Conservation (phyloP, 2,797 vertebrate species). For the Poecile montanus region DNA sequence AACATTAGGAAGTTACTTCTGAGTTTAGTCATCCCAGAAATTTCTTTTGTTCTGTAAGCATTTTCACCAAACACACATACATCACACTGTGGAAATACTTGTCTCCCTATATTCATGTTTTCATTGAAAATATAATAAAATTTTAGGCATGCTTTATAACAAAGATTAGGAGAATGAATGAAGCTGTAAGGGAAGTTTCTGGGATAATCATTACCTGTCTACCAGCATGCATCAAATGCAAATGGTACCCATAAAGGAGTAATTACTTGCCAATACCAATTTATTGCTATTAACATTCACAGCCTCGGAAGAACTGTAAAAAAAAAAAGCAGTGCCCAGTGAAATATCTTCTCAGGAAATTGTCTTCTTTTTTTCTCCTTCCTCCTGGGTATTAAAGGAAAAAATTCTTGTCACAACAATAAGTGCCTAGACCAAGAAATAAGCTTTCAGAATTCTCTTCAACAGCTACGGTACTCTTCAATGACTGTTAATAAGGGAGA, state of each 20-base stretch:
- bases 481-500: not conserved
- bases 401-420: not conserved
- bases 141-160: not conserved
- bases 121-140: not conserved
- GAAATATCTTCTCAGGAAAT: not conserved
- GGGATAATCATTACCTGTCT: not conserved
- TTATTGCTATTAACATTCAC: conserved; percentile 32
- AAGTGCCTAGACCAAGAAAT: not conserved
- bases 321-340: not conserved
- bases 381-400: not conserved
- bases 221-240: not conserved
- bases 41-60: not conserved
- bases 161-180: not conserved
- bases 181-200: not conserved
- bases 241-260: not conserved
- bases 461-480: not conserved
- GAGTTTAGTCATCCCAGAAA: not conserved
- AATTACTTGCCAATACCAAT: conserved; percentile 7
- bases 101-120: not conserved
- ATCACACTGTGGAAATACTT: not conserved
- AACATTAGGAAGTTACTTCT: not conserved
- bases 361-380: not conserved
- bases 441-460: not conserved
- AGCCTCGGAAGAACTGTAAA: not conserved
- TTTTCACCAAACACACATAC: not conserved